These are phyloP conservation scores for Promerops cafer DNA, from an alignment of 2,113 vertebrate genomes.

Conservation along the genomic window DNA sequence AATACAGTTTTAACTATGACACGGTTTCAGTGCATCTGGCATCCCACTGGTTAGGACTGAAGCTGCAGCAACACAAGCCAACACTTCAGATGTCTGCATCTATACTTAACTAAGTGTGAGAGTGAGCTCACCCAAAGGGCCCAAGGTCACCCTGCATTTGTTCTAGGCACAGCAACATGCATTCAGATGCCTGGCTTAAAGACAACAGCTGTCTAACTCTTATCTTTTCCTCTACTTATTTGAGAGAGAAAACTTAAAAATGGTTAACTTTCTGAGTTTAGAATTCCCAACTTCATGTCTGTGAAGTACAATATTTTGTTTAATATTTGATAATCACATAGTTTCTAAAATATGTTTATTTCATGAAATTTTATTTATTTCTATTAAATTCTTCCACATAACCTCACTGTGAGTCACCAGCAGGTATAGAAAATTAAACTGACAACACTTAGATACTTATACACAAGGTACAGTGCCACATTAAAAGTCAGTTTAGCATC, in stretches of 20 bases:
- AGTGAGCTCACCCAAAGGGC: background rate
- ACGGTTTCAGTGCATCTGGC: background rate
- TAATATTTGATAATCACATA: background rate
- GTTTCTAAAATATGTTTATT: background rate
- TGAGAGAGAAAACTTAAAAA: background rate
- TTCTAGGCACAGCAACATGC: background rate
- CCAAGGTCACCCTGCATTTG: background rate
- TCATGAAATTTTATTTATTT: background rate
- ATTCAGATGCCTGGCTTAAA: background rate
- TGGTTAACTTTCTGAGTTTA: background rate
- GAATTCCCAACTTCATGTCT: background rate
- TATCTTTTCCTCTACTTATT: background rate
- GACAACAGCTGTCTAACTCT: background rate
- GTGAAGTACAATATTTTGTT: background rate
- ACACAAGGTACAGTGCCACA: background rate
- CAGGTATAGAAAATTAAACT: background rate
- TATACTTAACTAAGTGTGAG: background rate
- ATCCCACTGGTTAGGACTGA: background rate
- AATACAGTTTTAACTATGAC: background rate
- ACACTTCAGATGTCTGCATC: background rate
- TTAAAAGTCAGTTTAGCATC: background rate
- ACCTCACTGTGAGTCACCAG: background rate
- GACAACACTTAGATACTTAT: background rate
- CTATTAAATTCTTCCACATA: background rate
- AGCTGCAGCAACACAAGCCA: background rate